These are phyloP conservation scores for Pheucticus melanocephalus DNA, from an alignment of 2,113 vertebrate species.

Conservation along the genomic window DNA sequence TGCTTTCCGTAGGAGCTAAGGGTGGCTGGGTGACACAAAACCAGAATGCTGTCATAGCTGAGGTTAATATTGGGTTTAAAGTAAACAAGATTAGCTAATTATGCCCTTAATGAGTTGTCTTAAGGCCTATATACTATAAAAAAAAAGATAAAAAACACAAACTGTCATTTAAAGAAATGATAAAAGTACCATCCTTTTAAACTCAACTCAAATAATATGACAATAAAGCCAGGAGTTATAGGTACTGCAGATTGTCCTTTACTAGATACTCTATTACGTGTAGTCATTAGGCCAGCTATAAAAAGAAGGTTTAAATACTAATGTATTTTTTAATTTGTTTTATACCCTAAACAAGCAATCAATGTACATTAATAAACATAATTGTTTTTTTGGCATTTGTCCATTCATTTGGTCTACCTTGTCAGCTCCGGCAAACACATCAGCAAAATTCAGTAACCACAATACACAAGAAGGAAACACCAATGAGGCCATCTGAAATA, in stretches of 20 bases:
- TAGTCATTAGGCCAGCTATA: conserved; percentile 71
- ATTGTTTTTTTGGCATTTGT: conserved; percentile 84
- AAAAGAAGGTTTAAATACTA: conserved; percentile 80
- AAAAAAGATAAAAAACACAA: background rate
- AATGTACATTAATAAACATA: conserved; percentile 91
- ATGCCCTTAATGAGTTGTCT: background rate
- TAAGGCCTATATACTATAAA: background rate
- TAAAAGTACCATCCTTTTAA: conserved; percentile 60
- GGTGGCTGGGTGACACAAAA: background rate
- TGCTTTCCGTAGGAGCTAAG: rapidly evolving
- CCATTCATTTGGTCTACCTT: conserved; percentile 79
- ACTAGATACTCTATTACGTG: conserved; percentile 59
- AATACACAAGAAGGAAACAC: conserved; percentile 38
- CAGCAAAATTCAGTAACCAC: conserved; percentile 66
- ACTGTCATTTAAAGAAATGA: conserved; percentile 58
- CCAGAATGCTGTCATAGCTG: background rate
- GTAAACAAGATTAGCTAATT: background rate
- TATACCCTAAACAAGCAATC: conserved; percentile 88
- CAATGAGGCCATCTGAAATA: conserved; percentile 64
- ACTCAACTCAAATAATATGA: conserved; percentile 67
- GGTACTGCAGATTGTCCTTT: conserved; percentile 65
- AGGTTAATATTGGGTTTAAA: background rate
- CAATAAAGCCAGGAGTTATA: conserved; percentile 57
- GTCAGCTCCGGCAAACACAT: conserved; percentile 64
- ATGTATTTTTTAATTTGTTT: conserved; percentile 86